Base-by-base conservation (phyloP, 1,140 invertebrate genomes). In the Pantala flavescens region DNA sequence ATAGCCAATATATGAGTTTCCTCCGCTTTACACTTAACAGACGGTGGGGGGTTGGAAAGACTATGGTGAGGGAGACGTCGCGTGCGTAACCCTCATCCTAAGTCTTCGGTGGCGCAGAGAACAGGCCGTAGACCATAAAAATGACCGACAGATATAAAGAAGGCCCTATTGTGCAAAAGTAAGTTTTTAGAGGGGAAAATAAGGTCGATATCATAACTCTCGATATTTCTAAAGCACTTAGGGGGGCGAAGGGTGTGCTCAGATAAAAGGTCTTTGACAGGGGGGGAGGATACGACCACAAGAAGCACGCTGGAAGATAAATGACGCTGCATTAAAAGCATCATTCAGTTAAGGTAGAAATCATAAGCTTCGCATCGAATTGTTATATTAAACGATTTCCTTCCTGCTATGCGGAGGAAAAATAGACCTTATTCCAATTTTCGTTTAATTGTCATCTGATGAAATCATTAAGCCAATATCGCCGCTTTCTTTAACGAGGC, bases 291-390 rank as follows among this genome's bases (percentile, higher is more conserved):
- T 2, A 36, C 3, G 49, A 21, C 49, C 49, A 21, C 16, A 63
- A 63, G 49, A 21, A 16, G 49, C n/a, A 12, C 5, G 12, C 16
- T 16, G 12, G 3, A 63, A 3, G n/a, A 63, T 63, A 21, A 63
- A 63, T 63, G 49, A 63, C n/a, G 14, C 49, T 63, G 49, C 49
- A 63, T 63, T 63, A 63, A 63, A 63, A 63, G 49, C 49, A 63
- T 63, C 12, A 63, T 14, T 63, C 49, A 7, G 5, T 63, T 19
- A 63, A 21, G 49, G 49, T 5, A 36, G 28, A 36, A 36, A 36
- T 36, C 28, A 36, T 63, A 12, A 63, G 49, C 14, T 12, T 16
- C n/a, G 5, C 12, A 21, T 7, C 49, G n/a, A 19, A 63, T 63
- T 5, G 12, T 63, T 14, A 7, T 63, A 63, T 63, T 63, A 19